Conservation (phyloP, 2,113 vertebrate species). For the Gambusia holbrooki region DNA sequence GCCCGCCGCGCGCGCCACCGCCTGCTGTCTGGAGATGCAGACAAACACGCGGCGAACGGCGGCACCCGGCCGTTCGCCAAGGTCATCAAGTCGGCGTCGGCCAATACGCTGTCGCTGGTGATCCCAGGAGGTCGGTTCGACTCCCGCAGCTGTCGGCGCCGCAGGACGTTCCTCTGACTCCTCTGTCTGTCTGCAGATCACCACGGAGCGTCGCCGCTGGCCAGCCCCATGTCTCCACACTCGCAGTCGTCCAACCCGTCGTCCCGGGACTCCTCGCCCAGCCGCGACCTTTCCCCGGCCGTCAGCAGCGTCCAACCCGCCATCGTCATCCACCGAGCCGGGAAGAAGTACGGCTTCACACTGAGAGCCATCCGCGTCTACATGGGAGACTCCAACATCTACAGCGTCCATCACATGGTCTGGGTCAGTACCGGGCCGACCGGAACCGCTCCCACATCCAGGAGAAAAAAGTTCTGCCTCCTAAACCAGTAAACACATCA, state of each 20-base stretch:
- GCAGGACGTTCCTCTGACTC: not conserved
- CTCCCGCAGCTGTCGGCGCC: not conserved
- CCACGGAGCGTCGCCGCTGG: slow-evolving; percentile 91
- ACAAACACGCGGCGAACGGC: slow-evolving; percentile 85
- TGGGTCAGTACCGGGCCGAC: slow-evolving; percentile 83
- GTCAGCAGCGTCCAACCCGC: slow-evolving; percentile 85
- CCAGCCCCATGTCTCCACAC: slow-evolving; percentile 97
- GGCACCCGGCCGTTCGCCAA: slow-evolving; percentile 89
- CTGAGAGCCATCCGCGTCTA: slow-evolving; percentile 96
- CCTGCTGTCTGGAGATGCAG: slow-evolving; percentile 92
- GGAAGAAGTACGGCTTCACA: slow-evolving; percentile 98
- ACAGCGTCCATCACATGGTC: slow-evolving; percentile 97
- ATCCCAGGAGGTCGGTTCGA: slow-evolving; percentile 89
- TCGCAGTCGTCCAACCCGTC: slow-evolving; percentile 97
- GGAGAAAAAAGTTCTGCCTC: too few relatives aligned
- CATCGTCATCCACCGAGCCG: slow-evolving; percentile 91
- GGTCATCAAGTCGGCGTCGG: slow-evolving; percentile 98
- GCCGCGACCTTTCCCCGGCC: slow-evolving; percentile 91
- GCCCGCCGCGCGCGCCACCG: slow-evolving; percentile 94
- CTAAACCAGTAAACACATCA: too few relatives aligned
- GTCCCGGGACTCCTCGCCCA: slow-evolving; percentile 96
- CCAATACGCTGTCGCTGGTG: slow-evolving; percentile 94
- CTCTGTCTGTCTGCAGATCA: slow-evolving; percentile 82
- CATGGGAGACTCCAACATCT: slow-evolving; percentile 96
- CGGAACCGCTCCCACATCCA: too few relatives aligned